These are phyloP conservation scores for Drepanosiphum platanoidis DNA, from an alignment of 2,888 invertebrate species.

Conservation along the genomic window DNA sequence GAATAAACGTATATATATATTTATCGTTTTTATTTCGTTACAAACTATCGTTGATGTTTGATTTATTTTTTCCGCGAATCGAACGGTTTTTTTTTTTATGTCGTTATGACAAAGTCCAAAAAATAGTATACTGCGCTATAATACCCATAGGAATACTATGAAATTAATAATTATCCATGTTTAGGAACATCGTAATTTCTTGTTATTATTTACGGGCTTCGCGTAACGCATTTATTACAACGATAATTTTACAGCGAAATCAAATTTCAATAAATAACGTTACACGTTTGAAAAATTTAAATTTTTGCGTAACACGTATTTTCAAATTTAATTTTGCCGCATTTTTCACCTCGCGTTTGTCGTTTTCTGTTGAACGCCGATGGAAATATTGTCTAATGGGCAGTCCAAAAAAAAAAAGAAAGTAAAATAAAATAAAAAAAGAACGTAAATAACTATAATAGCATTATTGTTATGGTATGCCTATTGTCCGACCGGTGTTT, in stretches of 20 bases:
- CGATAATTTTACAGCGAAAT: neutral
- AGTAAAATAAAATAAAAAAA: too few relatives aligned
- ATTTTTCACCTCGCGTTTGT: neutral
- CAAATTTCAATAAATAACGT: neutral
- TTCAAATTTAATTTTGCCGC: neutral
- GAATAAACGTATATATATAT: neutral
- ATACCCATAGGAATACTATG: too few relatives aligned
- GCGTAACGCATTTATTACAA: neutral
- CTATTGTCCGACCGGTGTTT: too few relatives aligned
- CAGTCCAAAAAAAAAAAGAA: too few relatives aligned
- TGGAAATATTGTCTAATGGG: neutral
- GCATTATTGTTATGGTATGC: neutral
- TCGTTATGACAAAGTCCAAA: neutral
- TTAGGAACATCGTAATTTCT: neutral
- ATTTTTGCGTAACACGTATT: neutral
- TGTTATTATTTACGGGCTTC: neutral
- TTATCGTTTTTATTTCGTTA: neutral
- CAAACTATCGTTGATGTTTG: neutral
- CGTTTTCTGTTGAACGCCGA: neutral
- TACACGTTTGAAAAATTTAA: neutral
- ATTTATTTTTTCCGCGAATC: neutral
- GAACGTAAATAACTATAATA: neutral
- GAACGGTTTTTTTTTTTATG: neutral
- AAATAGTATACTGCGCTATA: too few relatives aligned
- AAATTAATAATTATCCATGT: too few relatives aligned